These are phyloP conservation scores for Diarsia mendica DNA, from an alignment of 2,888 invertebrate species.

Conservation along the genomic window DNA sequence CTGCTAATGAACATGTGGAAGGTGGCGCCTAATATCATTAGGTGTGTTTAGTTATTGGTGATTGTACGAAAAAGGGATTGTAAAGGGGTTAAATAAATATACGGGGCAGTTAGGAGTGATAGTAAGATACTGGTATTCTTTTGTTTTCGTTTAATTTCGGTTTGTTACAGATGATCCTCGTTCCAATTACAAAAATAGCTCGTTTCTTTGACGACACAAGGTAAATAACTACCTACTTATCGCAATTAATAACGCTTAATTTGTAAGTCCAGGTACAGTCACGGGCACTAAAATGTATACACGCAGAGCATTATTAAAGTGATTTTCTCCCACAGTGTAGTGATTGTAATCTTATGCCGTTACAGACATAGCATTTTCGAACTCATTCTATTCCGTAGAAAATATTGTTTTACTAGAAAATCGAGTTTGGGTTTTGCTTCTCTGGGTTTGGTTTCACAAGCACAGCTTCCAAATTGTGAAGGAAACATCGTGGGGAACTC, in stretches of 20 bases:
- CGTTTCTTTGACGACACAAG: background rate
- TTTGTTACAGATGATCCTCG: background rate
- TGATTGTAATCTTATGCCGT: too few relatives aligned
- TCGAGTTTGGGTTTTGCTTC: too few relatives aligned
- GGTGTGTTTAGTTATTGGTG: conserved; percentile 23
- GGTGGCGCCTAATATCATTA: conserved; percentile 8
- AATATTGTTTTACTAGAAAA: too few relatives aligned
- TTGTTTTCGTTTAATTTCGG: background rate
- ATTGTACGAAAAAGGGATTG: conserved; percentile 1
- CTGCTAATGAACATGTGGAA: conserved; percentile 40
- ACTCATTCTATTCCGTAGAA: too few relatives aligned
- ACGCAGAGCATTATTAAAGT: too few relatives aligned
- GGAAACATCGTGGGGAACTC: background rate
- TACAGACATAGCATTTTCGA: too few relatives aligned
- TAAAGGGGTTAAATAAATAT: conserved; percentile 6
- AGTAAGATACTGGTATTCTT: background rate
- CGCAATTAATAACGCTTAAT: too few relatives aligned
- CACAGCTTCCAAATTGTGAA: too few relatives aligned
- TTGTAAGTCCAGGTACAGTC: too few relatives aligned
- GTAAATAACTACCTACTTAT: background rate
- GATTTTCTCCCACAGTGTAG: too few relatives aligned
- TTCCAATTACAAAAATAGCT: background rate
- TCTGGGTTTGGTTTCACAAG: too few relatives aligned
- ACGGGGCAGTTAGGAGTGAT: background rate
- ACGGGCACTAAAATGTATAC: too few relatives aligned